Conservation (phyloP, 1,140 invertebrate species). For the Helicorthomorpha holstii region DNA sequence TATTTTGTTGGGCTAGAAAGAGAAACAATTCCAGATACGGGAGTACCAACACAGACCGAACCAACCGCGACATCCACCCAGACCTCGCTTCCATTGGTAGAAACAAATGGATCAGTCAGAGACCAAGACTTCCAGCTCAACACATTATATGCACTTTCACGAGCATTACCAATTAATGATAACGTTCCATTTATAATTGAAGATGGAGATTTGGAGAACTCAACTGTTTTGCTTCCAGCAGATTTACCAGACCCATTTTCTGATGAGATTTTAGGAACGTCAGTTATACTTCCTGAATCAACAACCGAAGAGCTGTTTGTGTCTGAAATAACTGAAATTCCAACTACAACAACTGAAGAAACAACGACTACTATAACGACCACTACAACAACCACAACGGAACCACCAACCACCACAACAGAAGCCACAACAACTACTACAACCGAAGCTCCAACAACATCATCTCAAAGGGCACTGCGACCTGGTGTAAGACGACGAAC, state of each 20-base stretch:
- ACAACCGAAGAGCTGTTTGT: background rate
- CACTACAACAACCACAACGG: background rate
- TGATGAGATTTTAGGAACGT: background rate
- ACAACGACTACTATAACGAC: background rate
- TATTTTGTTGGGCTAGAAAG: slow-evolving; percentile 4
- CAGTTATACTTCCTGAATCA: background rate
- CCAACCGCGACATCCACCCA: background rate
- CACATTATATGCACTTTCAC: slow-evolving; percentile 3
- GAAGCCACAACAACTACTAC: background rate
- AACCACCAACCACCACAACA: background rate
- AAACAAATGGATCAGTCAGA: background rate
- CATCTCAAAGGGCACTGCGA: background rate
- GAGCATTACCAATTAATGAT: background rate
- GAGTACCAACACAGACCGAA: background rate
- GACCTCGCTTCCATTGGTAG: background rate
- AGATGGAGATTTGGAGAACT: background rate
- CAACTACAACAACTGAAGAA: background rate
- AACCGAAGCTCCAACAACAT: background rate
- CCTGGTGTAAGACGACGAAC: background rate
- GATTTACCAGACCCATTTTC: background rate
- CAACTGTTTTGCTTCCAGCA: background rate
- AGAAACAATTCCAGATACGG: background rate
- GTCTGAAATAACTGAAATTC: background rate
- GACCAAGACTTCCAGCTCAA: background rate
- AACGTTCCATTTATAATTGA: background rate